Evolutionary conservation across 1,140 invertebrate genomes (phyloP).

Genomic region (Andricus grossulariae): DNA sequence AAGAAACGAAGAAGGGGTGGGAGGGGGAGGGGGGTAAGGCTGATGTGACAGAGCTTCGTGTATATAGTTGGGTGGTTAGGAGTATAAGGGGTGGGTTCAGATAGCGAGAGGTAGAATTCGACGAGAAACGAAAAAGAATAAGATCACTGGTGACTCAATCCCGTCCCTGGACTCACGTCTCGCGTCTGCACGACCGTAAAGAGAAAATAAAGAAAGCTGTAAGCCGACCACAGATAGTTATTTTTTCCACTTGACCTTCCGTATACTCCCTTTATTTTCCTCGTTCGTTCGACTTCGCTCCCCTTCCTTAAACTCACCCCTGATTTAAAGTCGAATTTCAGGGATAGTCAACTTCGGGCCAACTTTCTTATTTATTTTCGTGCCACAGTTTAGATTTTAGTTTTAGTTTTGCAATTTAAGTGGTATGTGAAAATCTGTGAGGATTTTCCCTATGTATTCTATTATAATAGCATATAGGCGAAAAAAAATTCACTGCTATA

Average conservation of each 20-base stretch:
- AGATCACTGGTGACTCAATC: conserved; percentile 13
- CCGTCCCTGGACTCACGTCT: conserved; percentile 22
- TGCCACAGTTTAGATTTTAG: neutral
- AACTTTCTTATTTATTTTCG: neutral
- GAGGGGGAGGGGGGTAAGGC: neutral
- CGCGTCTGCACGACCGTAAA: conserved; percentile 30
- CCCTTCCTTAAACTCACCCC: neutral
- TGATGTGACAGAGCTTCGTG: neutral
- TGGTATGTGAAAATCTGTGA: neutral
- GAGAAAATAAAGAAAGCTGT: conserved; percentile 30
- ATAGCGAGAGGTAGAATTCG: neutral
- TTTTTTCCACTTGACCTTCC: conserved; percentile 30
- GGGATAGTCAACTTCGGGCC: neutral
- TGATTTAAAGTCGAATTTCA: conserved; percentile 25
- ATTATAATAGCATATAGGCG: no score
- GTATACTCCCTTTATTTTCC: conserved; percentile 20
- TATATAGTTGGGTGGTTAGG: conserved; percentile 6
- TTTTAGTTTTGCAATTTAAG: conserved; percentile 1
- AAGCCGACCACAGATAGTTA: conserved; percentile 25
- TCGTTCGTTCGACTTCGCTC: neutral
- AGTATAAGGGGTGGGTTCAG: neutral
- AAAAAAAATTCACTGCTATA: no score
- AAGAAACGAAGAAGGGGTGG: neutral
- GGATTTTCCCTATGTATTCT: no score
- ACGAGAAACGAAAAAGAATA: conserved; percentile 21